phyloP scores from a whole-genome alignment of 2,797 vertebrate species.

The Smutsia temminckii region DNA sequence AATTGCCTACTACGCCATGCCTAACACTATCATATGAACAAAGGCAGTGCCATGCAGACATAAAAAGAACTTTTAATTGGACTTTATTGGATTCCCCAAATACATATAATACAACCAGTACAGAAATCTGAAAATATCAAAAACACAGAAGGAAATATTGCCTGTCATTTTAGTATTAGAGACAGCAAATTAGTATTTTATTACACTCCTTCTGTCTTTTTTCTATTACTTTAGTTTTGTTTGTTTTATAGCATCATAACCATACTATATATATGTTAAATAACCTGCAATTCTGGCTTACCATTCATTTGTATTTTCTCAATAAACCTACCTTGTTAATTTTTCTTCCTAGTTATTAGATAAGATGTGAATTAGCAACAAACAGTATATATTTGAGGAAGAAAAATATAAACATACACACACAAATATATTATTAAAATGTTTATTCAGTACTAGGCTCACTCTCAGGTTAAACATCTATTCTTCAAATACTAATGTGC shows the following conservation, averaged over 20 bases:
- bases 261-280: background rate
- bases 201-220: background rate
- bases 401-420: background rate
- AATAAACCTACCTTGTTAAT: background rate
- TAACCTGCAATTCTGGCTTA: background rate
- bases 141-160: background rate
- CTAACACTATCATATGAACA: slow-evolving; percentile 14
- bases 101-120: background rate
- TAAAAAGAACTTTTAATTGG: background rate
- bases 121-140: background rate
- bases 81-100: background rate
- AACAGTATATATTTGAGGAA: slow-evolving; percentile 25
- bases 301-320: slow-evolving; percentile 18
- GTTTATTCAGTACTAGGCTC: slow-evolving; percentile 26
- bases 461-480: background rate
- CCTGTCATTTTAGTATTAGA: background rate
- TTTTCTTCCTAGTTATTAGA: slow-evolving; percentile 19
- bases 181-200: background rate
- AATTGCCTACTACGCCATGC: background rate
- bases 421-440: slow-evolving; percentile 40
- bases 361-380: slow-evolving; percentile 5
- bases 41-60: background rate
- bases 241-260: slow-evolving; percentile 2
- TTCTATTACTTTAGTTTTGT: background rate
- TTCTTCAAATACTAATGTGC: slow-evolving; percentile 36